Evolutionary conservation across 64 coral and sea anemone species (phyloP).

Genomic region (Montipora capricornis): DNA sequence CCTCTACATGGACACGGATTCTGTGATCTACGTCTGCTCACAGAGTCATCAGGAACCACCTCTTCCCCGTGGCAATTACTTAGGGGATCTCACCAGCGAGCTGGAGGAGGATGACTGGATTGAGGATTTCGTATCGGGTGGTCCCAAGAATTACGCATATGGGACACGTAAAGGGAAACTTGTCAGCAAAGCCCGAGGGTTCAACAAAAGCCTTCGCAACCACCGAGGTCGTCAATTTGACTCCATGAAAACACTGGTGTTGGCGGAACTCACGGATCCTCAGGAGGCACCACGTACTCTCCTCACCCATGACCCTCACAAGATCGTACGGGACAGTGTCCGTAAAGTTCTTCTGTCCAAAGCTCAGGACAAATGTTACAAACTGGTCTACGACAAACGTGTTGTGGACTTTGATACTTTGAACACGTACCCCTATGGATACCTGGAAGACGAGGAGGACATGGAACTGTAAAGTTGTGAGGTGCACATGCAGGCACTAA

Average conservation of each 20-base stretch:
- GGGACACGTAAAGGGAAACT: neutral
- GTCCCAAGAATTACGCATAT: constrained; percentile 14
- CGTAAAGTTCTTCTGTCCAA: no score
- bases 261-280: no score
- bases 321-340: no score
- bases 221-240: neutral
- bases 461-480: no score
- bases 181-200: neutral
- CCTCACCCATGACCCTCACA: no score
- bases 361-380: no score
- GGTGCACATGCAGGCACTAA: no score
- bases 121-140: constrained; percentile 5
- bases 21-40: neutral
- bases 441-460: no score
- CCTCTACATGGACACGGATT: neutral
- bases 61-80: constrained; percentile 2
- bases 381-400: no score
- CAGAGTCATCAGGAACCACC: neutral
- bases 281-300: no score
- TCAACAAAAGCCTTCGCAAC: neutral
- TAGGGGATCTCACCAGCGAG: constrained; percentile 29
- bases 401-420: no score
- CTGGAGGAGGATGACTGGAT: neutral
- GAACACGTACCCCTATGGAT: no score
- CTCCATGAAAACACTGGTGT: neutral